Conservation (phyloP, 2,888 invertebrate species). For the Erebia ligea region DNA sequence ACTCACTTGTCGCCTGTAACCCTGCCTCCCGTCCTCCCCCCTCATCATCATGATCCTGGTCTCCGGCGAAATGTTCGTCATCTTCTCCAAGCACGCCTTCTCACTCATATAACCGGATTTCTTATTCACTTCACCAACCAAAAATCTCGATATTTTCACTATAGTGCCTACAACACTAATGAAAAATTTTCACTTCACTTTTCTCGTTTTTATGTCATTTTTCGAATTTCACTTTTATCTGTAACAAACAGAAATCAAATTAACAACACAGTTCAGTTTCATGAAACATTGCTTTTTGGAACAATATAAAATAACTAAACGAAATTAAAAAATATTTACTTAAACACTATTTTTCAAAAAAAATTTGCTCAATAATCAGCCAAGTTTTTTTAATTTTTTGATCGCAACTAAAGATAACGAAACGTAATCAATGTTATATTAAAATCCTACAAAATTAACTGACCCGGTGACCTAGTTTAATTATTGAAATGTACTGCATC, state of each 20-base stretch:
- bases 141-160: background rate
- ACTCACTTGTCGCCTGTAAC: conserved; percentile 71
- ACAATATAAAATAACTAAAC: background rate
- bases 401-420: no score
- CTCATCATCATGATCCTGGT: conserved; percentile 77
- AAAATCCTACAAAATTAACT: no score
- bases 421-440: no score
- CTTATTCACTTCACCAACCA: conserved; percentile 32
- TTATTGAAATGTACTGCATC: no score
- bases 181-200: background rate
- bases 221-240: conserved; percentile 28
- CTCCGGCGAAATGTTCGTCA: conserved; percentile 76
- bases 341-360: no score
- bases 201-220: conserved; percentile 27
- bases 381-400: no score
- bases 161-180: no score
- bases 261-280: background rate
- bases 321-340: no score
- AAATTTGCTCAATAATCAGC: no score
- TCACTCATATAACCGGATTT: conserved; percentile 66
- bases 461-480: no score
- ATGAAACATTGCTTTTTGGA: background rate
- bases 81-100: conserved; percentile 63
- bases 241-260: conserved; percentile 38
- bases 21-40: conserved; percentile 63